Conservation (phyloP, 2,113 vertebrate species). For the Acrocephalus arundinaceus region DNA sequence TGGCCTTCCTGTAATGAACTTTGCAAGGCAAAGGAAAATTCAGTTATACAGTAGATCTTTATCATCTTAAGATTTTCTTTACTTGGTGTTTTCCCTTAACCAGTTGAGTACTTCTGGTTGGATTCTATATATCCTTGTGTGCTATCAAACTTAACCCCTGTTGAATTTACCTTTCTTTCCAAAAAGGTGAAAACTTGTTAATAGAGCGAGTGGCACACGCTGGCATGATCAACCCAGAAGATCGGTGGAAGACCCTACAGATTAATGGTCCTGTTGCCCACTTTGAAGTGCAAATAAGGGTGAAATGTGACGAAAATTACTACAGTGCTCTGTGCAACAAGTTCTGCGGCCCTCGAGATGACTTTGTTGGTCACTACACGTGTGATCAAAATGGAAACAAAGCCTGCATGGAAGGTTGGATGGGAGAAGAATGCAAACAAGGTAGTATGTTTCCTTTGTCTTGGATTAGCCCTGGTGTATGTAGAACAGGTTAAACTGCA, state of each 20-base stretch:
- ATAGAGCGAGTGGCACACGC: conserved; percentile 86
- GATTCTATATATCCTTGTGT: neutral
- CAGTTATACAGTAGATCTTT: conserved; percentile 50
- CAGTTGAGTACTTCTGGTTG: neutral
- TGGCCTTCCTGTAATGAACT: conserved; percentile 73
- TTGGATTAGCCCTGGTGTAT: neutral
- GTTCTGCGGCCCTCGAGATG: conserved; percentile 88
- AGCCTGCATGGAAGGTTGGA: conserved; percentile 95
- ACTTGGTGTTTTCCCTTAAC: neutral
- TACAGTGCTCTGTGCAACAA: conserved; percentile 92
- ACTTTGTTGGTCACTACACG: conserved; percentile 91
- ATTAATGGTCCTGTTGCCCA: conserved; percentile 79
- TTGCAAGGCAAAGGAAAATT: conserved; percentile 70
- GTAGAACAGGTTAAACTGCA: neutral
- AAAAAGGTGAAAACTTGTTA: conserved; percentile 81
- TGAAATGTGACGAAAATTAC: conserved; percentile 90
- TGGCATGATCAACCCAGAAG: conserved; percentile 92
- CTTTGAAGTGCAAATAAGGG: conserved; percentile 85
- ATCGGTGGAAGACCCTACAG: conserved; percentile 82
- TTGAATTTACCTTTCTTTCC: neutral
- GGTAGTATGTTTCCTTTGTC: conserved; percentile 70
- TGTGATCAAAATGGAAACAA: conserved; percentile 91
- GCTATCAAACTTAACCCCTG: neutral
- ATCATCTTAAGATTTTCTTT: conserved; percentile 12
- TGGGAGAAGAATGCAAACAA: conserved; percentile 84